Conservation (phyloP, 1,140 invertebrate genomes). For the Capitella teleta region DNA sequence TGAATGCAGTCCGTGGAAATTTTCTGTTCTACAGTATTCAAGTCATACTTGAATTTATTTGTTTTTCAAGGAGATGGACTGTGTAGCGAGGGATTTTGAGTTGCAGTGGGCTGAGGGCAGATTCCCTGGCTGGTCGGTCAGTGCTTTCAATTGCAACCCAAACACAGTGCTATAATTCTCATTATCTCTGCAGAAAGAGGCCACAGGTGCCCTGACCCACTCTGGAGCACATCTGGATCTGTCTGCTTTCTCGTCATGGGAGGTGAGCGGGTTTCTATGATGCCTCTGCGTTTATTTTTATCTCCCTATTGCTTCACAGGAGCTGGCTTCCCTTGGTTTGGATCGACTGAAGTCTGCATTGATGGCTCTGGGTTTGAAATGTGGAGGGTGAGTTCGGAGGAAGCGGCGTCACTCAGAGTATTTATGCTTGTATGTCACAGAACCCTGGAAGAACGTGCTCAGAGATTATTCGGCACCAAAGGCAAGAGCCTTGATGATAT, state of each 20-base stretch:
- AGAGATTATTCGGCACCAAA: conserved; percentile 11
- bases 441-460: conserved; percentile 14
- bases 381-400: conserved; percentile 63
- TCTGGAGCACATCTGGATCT: conserved; percentile 93
- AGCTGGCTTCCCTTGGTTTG: conserved; percentile 86
- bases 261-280: conserved; percentile 37
- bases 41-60: too few species aligned
- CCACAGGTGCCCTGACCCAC: conserved; percentile 72
- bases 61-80: conserved; percentile 53
- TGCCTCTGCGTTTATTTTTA: not conserved
- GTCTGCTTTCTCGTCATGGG: conserved; percentile 88
- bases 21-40: too few species aligned
- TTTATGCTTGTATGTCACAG: not conserved
- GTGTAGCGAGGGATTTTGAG: conserved; percentile 70
- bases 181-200: conserved; percentile 64
- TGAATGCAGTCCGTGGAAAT: too few species aligned
- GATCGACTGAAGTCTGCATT: conserved; percentile 95
- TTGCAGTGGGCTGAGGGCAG: conserved; percentile 75
- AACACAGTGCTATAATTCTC: not conserved
- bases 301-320: too few species aligned
- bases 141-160: conserved; percentile 21
- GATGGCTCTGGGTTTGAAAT: conserved; percentile 94
- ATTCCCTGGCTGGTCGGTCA: conserved; percentile 87
- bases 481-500: conserved; percentile 71
- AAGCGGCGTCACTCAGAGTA: not conserved